phyloP scores from a whole-genome alignment of 2,797 vertebrate species.

The Sebastiscus albofasciatus region DNA sequence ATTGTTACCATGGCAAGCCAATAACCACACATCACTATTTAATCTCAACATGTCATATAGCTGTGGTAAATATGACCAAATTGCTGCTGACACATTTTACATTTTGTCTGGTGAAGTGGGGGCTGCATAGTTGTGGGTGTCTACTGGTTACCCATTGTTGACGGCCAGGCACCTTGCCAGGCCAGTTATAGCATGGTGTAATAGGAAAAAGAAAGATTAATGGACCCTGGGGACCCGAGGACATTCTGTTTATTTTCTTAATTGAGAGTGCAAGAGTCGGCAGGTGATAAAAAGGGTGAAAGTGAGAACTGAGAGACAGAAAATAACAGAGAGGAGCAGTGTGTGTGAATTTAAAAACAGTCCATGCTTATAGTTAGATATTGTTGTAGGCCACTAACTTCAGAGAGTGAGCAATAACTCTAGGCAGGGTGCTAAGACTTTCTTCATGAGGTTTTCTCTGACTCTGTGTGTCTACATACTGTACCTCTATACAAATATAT shows the following conservation, averaged over 20 bases:
- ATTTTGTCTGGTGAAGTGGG: constrained; percentile 48
- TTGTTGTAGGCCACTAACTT: constrained; percentile 19
- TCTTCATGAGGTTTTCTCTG: constrained; percentile 4
- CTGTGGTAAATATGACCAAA: constrained; percentile 65
- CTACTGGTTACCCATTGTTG: constrained; percentile 79
- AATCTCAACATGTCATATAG: constrained; percentile 68
- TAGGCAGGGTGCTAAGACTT: not conserved
- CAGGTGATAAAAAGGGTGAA: constrained; percentile 58
- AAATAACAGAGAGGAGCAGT: constrained; percentile 22
- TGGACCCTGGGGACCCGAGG: constrained; percentile 63
- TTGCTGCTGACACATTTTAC: constrained; percentile 70
- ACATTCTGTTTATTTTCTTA: constrained; percentile 78
- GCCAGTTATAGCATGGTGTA: constrained; percentile 58
- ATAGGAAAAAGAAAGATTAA: constrained; percentile 76
- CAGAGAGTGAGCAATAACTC: constrained; percentile 20
- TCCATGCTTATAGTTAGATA: constrained; percentile 6
- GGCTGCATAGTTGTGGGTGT: constrained; percentile 75
- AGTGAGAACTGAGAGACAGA: constrained; percentile 45
- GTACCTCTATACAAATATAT: not conserved
- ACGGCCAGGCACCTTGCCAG: constrained; percentile 69
- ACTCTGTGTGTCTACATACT: not conserved
- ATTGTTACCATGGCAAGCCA: constrained; percentile 64
- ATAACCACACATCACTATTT: constrained; percentile 70
- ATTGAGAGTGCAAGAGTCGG: constrained; percentile 52
- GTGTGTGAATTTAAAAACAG: constrained; percentile 28